phyloP scores from a whole-genome alignment of 2,888 invertebrate species.

The Microplitis manilae region DNA sequence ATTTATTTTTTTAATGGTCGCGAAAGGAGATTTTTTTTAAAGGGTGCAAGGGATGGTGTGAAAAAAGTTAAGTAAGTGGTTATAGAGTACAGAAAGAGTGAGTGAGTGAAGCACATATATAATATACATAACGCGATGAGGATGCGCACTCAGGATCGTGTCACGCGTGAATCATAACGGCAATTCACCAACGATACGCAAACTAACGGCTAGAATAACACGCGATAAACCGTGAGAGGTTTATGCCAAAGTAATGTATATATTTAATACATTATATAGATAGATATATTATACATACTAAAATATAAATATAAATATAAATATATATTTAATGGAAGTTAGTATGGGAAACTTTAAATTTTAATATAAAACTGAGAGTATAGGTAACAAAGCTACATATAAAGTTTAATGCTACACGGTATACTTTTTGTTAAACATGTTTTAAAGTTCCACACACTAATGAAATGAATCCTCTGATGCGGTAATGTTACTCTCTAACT shows the following conservation, averaged over 20 bases:
- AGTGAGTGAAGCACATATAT: background rate
- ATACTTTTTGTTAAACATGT: conserved; percentile 5
- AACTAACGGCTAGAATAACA: conserved; percentile 40
- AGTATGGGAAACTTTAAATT: conserved; percentile 33
- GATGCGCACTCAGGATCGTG: conserved; percentile 40
- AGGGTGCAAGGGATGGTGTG: background rate
- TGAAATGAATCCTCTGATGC: conserved; percentile 2
- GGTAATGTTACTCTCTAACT: background rate
- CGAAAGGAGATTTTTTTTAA: background rate
- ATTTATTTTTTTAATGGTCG: background rate
- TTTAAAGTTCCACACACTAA: background rate
- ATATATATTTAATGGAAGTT: background rate
- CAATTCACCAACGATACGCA: conserved; percentile 44
- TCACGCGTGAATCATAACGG: conserved; percentile 48
- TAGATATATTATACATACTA: background rate
- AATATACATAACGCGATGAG: conserved; percentile 8
- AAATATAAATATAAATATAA: background rate
- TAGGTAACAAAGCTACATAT: conserved; percentile 24
- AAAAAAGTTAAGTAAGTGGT: background rate
- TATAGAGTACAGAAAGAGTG: conserved; percentile 24
- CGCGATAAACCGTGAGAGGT: conserved; percentile 33
- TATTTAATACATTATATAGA: background rate
- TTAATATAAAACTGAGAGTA: conserved; percentile 42
- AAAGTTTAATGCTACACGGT: background rate
- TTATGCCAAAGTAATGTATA: conserved; percentile 16